phyloP scores from a whole-genome alignment of 2,888 invertebrate species.

The Cephus pulcher region DNA sequence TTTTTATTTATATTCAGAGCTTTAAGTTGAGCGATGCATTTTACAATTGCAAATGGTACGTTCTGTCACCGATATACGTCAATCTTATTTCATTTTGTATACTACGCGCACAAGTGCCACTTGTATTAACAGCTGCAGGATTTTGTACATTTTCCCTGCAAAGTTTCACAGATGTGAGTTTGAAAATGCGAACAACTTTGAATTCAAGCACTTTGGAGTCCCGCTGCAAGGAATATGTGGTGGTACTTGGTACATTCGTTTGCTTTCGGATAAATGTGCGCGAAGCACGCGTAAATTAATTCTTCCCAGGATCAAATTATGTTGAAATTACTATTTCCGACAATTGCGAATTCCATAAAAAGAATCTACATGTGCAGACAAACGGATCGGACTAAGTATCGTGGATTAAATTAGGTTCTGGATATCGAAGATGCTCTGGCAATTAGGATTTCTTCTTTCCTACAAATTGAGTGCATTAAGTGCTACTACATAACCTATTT shows the following conservation, averaged over 20 bases:
- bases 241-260: neutral
- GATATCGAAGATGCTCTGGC: no score
- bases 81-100: conserved; percentile 58
- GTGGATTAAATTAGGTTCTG: no score
- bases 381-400: no score
- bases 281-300: no score
- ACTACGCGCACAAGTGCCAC: conserved; percentile 67
- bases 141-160: conserved; percentile 68
- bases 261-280: neutral
- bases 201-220: neutral
- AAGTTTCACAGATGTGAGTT: conserved; percentile 68
- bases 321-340: no score
- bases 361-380: no score
- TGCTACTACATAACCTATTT: no score
- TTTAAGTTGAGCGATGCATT: conserved; percentile 67
- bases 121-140: conserved; percentile 68
- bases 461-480: no score
- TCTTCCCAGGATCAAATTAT: no score
- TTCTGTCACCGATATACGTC: conserved; percentile 66
- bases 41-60: conserved; percentile 71
- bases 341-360: no score
- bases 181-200: neutral
- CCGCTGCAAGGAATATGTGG: neutral
- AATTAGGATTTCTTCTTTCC: no score
- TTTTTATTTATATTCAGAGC: conserved; percentile 48